Evolutionary conservation across 2,888 invertebrate genomes (phyloP).

Genomic region (Bimastos eiseni): DNA sequence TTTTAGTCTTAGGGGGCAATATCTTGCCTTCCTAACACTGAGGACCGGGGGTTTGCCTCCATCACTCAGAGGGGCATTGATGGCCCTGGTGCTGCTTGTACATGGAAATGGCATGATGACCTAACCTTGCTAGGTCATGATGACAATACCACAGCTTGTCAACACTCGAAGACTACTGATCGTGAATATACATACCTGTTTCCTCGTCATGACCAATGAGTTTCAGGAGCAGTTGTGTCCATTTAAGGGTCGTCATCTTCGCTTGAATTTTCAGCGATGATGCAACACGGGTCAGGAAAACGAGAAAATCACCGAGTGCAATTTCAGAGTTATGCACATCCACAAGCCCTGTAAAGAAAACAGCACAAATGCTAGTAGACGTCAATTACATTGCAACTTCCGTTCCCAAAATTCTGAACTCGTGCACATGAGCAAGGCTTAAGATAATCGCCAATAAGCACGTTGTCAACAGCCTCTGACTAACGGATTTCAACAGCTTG

Average conservation of each 20-base stretch:
- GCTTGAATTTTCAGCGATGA: conserved; percentile 64
- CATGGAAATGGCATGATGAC: not conserved
- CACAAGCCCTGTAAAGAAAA: conserved; percentile 21
- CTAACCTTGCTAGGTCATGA: not conserved
- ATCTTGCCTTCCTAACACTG: too few relatives aligned
- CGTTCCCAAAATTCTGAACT: too few relatives aligned
- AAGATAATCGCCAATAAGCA: too few relatives aligned
- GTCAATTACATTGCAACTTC: not conserved
- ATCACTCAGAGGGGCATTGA: too few relatives aligned
- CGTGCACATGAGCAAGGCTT: too few relatives aligned
- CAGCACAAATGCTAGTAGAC: not conserved
- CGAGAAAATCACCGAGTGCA: conserved; percentile 67
- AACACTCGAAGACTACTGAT: not conserved
- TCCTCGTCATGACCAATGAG: conserved; percentile 53
- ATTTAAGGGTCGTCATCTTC: conserved; percentile 64
- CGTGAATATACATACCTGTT: conserved; percentile 10
- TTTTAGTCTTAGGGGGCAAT: too few relatives aligned
- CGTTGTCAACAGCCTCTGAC: too few relatives aligned
- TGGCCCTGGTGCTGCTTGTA: not conserved
- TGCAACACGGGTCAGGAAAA: conserved; percentile 67
- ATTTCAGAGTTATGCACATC: conserved; percentile 39
- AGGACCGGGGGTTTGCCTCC: too few relatives aligned
- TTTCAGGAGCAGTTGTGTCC: conserved; percentile 66
- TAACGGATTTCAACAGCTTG: too few relatives aligned
- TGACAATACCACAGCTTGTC: not conserved